Base-by-base conservation (phyloP, 1,140 invertebrate genomes). In the Trichonephila inaurata region DNA sequence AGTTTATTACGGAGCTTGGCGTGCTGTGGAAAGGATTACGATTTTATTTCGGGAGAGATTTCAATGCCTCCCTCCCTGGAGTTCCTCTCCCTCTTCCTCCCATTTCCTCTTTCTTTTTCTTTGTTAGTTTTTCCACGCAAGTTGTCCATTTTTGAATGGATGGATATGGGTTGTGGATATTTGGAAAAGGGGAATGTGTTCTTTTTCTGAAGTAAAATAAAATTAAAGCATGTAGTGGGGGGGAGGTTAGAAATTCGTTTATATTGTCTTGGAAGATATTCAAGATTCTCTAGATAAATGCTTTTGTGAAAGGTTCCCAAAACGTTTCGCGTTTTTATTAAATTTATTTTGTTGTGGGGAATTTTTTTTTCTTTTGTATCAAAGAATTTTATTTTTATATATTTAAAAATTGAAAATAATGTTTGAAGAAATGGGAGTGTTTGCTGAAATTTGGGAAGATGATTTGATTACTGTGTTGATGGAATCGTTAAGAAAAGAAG, bases 11-110 rank as follows among this genome's bases (percentile, higher is more conserved):
- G 51, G 64, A 40, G 60, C 83, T 60, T 51, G 60, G 60, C 83
- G 28, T 66, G 60, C 28, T 64, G 58, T 40, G 33, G 72, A 83
- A 85, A 92, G 81, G 90, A 87, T 92, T 66, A 61, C 83, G 64
- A 72, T 87, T 92, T 92, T 92, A 92, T 92, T 87, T 82, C 82
- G n/a, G 28, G 60, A 61, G 58, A n/a, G 83, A 61, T 28, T 85
- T 85, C 24, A 85, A 33, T 40, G 16, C 28, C 14, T 16, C 16
- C 72, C n/a, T 16, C 28, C 62, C 6, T 5, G 4, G 5, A 18
- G 5, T 21, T 21, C 16, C 16, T 12, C 12, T 10, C 72, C 51
- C 10, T 51, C 7, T 51, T 51, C 51, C 51, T 51, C 0, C 51
- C 7, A 51, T 10, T 51, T 51, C 51, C 51, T 12, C 21, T 85